phyloP scores from a whole-genome alignment of 2,113 vertebrate species.

The Desmodus rotundus region DNA sequence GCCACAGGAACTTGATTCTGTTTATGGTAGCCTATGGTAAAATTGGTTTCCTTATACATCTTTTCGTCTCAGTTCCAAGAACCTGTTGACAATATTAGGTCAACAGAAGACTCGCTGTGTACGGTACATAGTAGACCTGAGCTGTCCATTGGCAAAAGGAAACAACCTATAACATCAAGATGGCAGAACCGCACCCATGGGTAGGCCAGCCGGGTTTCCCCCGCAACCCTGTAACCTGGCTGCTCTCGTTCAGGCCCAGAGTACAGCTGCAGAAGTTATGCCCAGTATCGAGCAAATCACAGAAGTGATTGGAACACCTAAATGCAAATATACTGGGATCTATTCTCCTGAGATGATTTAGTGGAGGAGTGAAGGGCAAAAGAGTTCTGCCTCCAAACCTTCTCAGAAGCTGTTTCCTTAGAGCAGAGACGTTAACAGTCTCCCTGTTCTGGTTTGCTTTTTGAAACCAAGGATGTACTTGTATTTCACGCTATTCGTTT shows the following conservation, averaged over 20 bases:
- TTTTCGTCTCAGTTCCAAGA: background rate
- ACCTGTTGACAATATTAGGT: background rate
- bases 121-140: background rate
- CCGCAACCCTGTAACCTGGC: too few species aligned
- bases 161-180: background rate
- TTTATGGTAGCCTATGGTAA: background rate
- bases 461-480: background rate
- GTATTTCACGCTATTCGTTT: background rate
- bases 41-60: too few species aligned
- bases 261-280: rapidly evolving
- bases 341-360: background rate
- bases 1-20: background rate
- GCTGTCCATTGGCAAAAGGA: background rate
- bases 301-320: background rate
- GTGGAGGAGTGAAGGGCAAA: background rate
- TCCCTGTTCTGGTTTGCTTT: background rate
- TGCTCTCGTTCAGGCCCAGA: background rate
- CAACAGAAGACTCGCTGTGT: too few species aligned
- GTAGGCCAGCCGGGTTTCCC: background rate
- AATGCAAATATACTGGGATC: background rate
- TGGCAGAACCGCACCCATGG: background rate
- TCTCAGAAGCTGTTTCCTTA: background rate
- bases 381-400: background rate
- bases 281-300: background rate
- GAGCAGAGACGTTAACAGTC: background rate